phyloP scores from a whole-genome alignment of 2,888 invertebrate species.

The Idaea straminata region DNA sequence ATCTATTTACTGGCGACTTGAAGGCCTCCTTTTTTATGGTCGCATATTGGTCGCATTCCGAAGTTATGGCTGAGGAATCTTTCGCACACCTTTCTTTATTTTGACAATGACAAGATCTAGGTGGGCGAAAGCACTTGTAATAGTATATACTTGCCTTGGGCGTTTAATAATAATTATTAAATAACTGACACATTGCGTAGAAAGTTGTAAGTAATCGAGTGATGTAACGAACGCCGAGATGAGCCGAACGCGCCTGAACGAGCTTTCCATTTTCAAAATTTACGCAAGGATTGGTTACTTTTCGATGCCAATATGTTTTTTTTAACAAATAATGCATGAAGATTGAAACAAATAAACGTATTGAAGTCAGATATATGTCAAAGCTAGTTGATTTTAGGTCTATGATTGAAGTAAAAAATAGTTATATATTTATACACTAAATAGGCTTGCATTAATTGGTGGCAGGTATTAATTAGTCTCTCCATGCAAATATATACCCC shows the following conservation, averaged over 20 bases:
- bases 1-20: too few relatives aligned
- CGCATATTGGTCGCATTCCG: too few relatives aligned
- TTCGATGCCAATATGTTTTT: slow-evolving; percentile 18
- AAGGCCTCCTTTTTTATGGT: too few relatives aligned
- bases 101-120: background rate
- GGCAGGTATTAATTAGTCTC: too few relatives aligned
- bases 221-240: slow-evolving; percentile 49
- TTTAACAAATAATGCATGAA: background rate
- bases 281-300: slow-evolving; percentile 33
- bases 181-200: slow-evolving; percentile 29
- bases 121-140: background rate
- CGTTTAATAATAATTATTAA: slow-evolving; percentile 1
- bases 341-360: too few relatives aligned
- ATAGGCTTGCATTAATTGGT: background rate
- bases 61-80: background rate
- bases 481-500: too few relatives aligned
- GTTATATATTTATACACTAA: too few relatives aligned
- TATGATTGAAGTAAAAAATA: too few relatives aligned
- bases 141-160: background rate
- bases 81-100: background rate
- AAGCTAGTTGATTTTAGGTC: too few relatives aligned
- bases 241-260: slow-evolving; percentile 35
- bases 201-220: slow-evolving; percentile 48
- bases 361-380: too few relatives aligned
- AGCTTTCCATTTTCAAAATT: slow-evolving; percentile 56